phyloP scores from a whole-genome alignment of 2,888 invertebrate species.

The Cremastinae sp. region DNA sequence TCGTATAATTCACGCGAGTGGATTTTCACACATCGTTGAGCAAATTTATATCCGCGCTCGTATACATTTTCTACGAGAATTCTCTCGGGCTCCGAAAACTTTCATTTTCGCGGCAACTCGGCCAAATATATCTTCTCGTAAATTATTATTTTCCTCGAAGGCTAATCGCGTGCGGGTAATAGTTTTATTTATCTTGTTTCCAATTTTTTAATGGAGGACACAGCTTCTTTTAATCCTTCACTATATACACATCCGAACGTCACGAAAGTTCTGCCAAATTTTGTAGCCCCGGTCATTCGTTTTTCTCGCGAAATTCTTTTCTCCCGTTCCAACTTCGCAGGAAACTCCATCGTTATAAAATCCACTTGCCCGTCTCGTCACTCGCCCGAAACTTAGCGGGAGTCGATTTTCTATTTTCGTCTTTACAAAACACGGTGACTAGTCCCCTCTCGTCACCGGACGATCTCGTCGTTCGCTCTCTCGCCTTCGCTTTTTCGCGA shows the following conservation, averaged over 20 bases:
- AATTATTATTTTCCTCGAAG: constrained; percentile 33
- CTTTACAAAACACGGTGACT: constrained; percentile 4
- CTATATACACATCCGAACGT: too few relatives aligned
- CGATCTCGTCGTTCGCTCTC: constrained; percentile 27
- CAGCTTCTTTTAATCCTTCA: too few relatives aligned
- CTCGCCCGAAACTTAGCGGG: constrained; percentile 52
- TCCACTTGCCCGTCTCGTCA: too few relatives aligned
- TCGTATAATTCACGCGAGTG: too few relatives aligned
- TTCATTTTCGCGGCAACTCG: constrained; percentile 10
- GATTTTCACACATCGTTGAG: too few relatives aligned
- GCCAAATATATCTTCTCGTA: constrained; percentile 7
- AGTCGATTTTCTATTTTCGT: constrained; percentile 58
- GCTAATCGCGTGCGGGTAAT: constrained; percentile 9
- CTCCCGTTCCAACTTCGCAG: too few relatives aligned
- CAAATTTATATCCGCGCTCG: too few relatives aligned
- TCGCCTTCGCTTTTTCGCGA: constrained; percentile 33
- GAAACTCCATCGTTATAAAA: too few relatives aligned
- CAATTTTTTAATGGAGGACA: constrained; percentile 6
- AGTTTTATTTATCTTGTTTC: constrained; percentile 24
- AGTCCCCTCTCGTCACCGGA: constrained; percentile 14
- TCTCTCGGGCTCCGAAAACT: constrained; percentile 15
- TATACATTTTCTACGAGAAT: too few relatives aligned
- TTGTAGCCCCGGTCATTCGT: too few relatives aligned
- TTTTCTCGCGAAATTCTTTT: too few relatives aligned
- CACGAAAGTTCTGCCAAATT: too few relatives aligned